Evolutionary conservation across 2,888 invertebrate species (phyloP), one percentile per base, ranked within the genome.

Genomic region (Cephus nigrinus): DNA sequence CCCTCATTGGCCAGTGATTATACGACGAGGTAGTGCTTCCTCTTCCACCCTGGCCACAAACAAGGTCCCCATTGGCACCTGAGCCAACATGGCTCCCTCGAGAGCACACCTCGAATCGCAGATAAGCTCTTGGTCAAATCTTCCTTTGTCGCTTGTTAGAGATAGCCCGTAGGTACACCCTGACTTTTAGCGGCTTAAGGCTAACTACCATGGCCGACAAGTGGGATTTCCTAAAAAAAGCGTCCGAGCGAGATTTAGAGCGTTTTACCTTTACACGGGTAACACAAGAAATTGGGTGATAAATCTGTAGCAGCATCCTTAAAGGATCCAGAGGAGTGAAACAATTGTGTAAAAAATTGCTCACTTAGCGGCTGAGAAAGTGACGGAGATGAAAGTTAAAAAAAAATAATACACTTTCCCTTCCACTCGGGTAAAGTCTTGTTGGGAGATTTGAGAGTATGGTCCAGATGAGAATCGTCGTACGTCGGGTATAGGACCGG

Each of bases 61-160:
- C 71, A 71, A 71, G 71, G 15, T 33, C 71, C 71, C 71, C 71
- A 71, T 71, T 71, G 71, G 71, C 71, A 71, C 71, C 71, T 71
- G 71, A 71, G 15, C 71, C 71, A 71, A 71, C 71, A 71, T 71
- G 71, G 71, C 33, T 71, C 71, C 71, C 71, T 31, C 31, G 71
- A 71, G 71, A 71, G 32, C 71, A 71, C 71, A 71, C 71, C 71
- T 71, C 71, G 71, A 71, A 31, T 71, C 71, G 12, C 32, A 31
- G 71, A 71, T 71, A 71, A 71, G 71, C 32, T 31, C 31, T 33
- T 31, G 71, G 31, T 71, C 71, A 33, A 71, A 71, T 71, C 71
- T 71, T 71, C 33, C 71, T 71, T 71, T 71, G 31, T 71, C 71
- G 32, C 71, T 71, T 71, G 31, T 71, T 71, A 31, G 71, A 71